Evolutionary conservation across 2,113 vertebrate species (phyloP).

Genomic region (Anolis carolinensis): DNA sequence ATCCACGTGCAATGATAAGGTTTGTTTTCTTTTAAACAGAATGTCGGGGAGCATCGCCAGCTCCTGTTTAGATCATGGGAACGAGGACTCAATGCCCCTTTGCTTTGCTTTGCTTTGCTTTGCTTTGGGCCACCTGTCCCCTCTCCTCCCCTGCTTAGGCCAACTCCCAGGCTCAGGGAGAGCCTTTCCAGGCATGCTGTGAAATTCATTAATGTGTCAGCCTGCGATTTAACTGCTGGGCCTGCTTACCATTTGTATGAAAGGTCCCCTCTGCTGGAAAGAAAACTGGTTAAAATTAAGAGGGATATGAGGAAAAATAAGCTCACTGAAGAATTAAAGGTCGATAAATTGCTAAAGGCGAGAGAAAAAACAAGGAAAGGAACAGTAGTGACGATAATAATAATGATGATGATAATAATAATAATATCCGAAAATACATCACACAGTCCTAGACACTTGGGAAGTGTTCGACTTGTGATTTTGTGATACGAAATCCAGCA

Average conservation of each 20-base stretch:
- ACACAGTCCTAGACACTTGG: no score
- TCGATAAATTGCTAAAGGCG: no score
- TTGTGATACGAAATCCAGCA: no score
- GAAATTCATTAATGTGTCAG: constrained; percentile 76
- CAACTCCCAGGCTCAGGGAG: constrained; percentile 62
- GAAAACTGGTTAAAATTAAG: no score
- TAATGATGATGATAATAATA: no score
- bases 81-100: constrained; percentile 35
- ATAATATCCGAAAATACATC: no score
- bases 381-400: no score
- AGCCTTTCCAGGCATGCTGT: constrained; percentile 74
- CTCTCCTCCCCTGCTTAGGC: constrained; percentile 6
- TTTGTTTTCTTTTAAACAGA: constrained; percentile 53
- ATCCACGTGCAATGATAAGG: constrained; percentile 49
- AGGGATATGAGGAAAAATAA: no score
- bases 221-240: constrained; percentile 64
- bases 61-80: constrained; percentile 66
- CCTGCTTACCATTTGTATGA: constrained; percentile 46
- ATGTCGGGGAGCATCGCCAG: constrained; percentile 45
- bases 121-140: neutral
- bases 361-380: no score
- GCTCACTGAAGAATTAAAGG: no score
- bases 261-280: constrained; percentile 24
- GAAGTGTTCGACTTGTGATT: no score
- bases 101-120: no score